Evolutionary conservation across 2,888 invertebrate genomes (phyloP).

Genomic region (Automeris io): DNA sequence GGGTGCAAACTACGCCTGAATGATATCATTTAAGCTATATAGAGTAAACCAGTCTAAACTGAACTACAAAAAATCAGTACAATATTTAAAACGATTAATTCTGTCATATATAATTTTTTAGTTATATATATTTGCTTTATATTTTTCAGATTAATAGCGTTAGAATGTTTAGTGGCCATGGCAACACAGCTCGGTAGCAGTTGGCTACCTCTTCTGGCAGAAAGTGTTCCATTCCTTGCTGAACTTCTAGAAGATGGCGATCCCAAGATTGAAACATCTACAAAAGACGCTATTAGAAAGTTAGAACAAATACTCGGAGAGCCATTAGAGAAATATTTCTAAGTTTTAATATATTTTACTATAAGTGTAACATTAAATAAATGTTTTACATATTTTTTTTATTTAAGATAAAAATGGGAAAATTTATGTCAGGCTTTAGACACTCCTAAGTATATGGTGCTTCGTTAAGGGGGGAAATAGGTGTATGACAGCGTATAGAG

Average conservation of each 20-base stretch:
- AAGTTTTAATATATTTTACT: constrained; percentile 25
- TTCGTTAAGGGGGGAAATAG: no score
- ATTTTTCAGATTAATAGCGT: constrained; percentile 79
- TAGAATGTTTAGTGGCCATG: constrained; percentile 85
- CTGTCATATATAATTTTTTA: no score
- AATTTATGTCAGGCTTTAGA: no score
- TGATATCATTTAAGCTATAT: no score
- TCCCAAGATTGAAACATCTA: constrained; percentile 86
- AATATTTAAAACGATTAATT: no score
- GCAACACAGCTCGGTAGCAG: constrained; percentile 91
- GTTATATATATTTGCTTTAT: no score
- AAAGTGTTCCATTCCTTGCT: constrained; percentile 95
- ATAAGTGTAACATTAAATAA: background rate
- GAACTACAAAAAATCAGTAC: no score
- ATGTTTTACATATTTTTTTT: background rate
- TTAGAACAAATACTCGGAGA: constrained; percentile 93
- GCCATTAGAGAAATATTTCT: constrained; percentile 92
- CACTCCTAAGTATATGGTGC: no score
- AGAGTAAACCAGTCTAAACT: no score
- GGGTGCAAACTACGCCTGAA: no score
- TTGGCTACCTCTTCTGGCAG: constrained; percentile 91
- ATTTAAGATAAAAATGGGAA: background rate
- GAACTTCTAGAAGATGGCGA: constrained; percentile 95
- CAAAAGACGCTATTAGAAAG: constrained; percentile 88
- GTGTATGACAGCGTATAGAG: no score